Base-by-base conservation (phyloP, 2,888 invertebrate species). In the Idaea aversata region DNA sequence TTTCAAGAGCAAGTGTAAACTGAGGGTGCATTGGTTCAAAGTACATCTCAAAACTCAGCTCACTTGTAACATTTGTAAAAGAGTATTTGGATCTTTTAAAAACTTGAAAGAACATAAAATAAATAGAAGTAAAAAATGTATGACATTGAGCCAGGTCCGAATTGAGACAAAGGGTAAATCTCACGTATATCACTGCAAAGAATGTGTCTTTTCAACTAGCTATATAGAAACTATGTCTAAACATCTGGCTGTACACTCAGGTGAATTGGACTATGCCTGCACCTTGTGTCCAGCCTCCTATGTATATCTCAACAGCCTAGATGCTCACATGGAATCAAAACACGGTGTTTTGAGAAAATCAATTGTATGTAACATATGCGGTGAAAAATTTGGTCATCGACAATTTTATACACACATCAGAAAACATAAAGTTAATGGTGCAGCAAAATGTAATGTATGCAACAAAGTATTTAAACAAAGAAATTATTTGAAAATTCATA, bases 1-100 rank as follows among this genome's bases (percentile, higher is more conserved):
- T 10, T 86, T 85, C 61, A 83, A 81, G 73, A 84, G 81, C 35
- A 85, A 85, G 68, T 84, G 82, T 64, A 85, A 85, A 68, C 67
- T 86, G 15, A 65, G 82, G 62, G 86, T 85, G 13, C 86, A 86
- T 65, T 85, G 85, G 86, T 84, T 81, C 61, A 82, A 75, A 66
- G 72, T 69, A 0, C 86, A 86, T 57, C 70, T 79, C 70, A 68
- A 72, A 0, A 69, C 73, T 34, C 70, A 72, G 4, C 70, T 85
- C 5, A 70, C 81, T 6, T 85, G 85, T 63, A 61, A 71, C 1
- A 60, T 63, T 10, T 85, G 84, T 67, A 79, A 81, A 63, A 72
- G 79, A 38, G 69, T 63, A 34, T 75, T 72, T 35, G 77, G 76
- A 67, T 70, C 77, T 38, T 75, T 69, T 61, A 73, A 70, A 35